Evolutionary conservation across 2,797 vertebrate genomes (phyloP), one percentile per base, ranked within the genome.

Genomic region (Coracias cyanogaster): DNA sequence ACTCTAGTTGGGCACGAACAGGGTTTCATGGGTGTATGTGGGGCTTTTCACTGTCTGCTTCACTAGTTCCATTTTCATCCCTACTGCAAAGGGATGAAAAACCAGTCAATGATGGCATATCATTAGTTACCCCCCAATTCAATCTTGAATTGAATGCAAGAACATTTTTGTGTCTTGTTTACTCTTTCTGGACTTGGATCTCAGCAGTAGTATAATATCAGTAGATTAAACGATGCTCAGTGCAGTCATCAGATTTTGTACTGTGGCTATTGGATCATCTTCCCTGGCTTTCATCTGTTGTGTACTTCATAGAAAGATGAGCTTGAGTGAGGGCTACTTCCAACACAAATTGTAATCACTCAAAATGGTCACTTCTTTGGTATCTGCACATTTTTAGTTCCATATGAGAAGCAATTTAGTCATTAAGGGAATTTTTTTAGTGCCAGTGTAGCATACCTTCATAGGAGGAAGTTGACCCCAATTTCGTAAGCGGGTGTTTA

Each of bases 401-500:
- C 97, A 97, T 72, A 90, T 65, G 97, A 97, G 82, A 97, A 79
- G 97, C 98, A 98, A 98, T 99, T 98, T 98, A 98, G 98, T 98
- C 98, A 98, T 98, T 98, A 98, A 91, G 94, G 93, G 96, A 80
- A 46, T 92, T 96, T 97, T 97, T 97, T 96, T 95, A 98, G 97
- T 82, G 79, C 96, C 97, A 96, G 92, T 57, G 94, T 93, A 96
- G 96, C 62, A 49, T 95, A 94, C 96, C 94, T 97, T 90, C 93
- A 57, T 64, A 82, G 91, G 94, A 95, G 96, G 95, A 96, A 96
- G 97, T 87, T 97, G 98, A 98, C 98, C 98, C 98, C 97, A 97
- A 98, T 98, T 98, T 98, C 97, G 89, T 96, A 98, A 97, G 97
- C 71, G 97, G 97, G 98, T 99, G 98, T 99, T 99, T 98, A 95